Conservation (phyloP, 2,888 invertebrate genomes). For the Parascotia fuliginaria region DNA sequence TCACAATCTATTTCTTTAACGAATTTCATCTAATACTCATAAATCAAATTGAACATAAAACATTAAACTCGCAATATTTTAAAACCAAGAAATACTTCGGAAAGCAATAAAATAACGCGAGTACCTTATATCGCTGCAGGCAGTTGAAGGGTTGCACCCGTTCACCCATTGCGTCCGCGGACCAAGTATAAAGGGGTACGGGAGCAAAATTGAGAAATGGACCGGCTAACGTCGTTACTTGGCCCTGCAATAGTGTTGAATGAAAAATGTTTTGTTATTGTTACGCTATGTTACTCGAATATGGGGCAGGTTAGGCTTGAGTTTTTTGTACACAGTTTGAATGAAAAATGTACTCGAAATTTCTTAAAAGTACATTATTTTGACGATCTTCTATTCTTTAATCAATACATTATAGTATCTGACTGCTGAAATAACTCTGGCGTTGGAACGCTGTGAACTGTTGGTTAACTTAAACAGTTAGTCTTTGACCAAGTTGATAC, state of each 20-base stretch:
- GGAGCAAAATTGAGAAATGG: constrained; percentile 85
- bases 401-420: too few species aligned
- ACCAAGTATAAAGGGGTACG: constrained; percentile 69
- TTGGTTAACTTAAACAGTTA: too few species aligned
- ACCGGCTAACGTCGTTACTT: constrained; percentile 83
- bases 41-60: constrained; percentile 21
- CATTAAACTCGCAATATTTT: constrained; percentile 45
- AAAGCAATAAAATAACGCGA: constrained; percentile 75
- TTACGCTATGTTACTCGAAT: constrained; percentile 45
- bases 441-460: too few species aligned
- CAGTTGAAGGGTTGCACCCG: constrained; percentile 72
- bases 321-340: too few species aligned
- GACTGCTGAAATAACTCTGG: too few species aligned
- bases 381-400: too few species aligned
- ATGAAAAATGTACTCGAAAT: too few species aligned
- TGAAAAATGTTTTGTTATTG: constrained; percentile 77
- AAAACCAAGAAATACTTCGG: constrained; percentile 57
- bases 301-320: neutral
- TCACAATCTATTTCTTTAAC: constrained; percentile 3
- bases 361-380: too few species aligned
- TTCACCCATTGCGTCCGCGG: constrained; percentile 59
- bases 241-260: constrained; percentile 71
- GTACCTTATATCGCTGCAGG: constrained; percentile 69
- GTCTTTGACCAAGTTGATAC: neutral
- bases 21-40: constrained; percentile 6